These are phyloP conservation scores for Nematostella vectensis DNA, from an alignment of 92 coral and sea anemone species.

Conservation along the genomic window DNA sequence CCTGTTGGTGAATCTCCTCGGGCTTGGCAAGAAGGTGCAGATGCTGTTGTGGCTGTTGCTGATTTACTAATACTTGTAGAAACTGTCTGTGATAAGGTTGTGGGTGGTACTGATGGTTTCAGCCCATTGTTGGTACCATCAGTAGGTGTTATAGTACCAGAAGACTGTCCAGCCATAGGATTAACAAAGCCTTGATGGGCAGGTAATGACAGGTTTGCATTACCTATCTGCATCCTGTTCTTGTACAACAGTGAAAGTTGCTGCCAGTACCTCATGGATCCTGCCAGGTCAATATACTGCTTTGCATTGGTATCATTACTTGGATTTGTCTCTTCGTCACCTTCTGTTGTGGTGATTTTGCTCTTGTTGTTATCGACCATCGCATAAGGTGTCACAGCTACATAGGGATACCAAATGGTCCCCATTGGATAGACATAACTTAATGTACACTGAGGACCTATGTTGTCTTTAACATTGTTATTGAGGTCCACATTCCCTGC, in stretches of 20 bases:
- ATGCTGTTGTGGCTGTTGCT: too few species aligned
- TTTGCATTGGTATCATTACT: slow-evolving; percentile 2
- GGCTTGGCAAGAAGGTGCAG: too few species aligned
- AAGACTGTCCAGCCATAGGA: too few species aligned
- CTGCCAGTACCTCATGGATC: slow-evolving; percentile 81
- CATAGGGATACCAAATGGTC: slow-evolving; percentile 34
- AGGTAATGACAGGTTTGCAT: too few species aligned
- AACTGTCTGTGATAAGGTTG: too few species aligned
- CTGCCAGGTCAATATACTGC: slow-evolving; percentile 79
- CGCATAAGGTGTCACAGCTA: slow-evolving; percentile 30
- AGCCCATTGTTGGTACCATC: too few species aligned
- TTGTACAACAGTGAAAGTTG: slow-evolving; percentile 65
- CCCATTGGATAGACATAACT: slow-evolving; percentile 40
- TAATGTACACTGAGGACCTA: slow-evolving; percentile 20
- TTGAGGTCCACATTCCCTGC: background rate
- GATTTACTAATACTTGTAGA: too few species aligned
- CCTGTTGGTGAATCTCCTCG: too few species aligned
- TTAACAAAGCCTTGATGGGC: too few species aligned
- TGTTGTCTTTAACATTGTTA: background rate
- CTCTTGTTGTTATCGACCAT: background rate
- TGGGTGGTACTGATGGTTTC: too few species aligned
- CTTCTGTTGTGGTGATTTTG: background rate
- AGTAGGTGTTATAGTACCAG: too few species aligned
- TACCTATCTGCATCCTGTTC: slow-evolving; percentile 49
- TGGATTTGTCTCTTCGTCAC: background rate